phyloP scores from a whole-genome alignment of 2,888 invertebrate species.

The Diabrotica balteata region DNA sequence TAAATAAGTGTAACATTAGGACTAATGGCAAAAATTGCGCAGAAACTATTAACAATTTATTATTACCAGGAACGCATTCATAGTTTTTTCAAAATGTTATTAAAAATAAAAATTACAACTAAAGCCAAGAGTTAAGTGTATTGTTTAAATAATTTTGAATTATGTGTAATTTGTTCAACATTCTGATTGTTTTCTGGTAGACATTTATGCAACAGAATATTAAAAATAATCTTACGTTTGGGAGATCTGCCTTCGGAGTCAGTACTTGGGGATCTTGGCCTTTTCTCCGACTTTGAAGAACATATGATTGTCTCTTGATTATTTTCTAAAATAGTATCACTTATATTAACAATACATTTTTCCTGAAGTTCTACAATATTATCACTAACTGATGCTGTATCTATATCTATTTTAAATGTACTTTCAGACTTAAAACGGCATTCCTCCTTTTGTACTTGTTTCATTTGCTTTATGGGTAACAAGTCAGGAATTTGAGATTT shows the following conservation, averaged over 20 bases:
- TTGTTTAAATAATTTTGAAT: too few species aligned
- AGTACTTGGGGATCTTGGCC: slow-evolving; percentile 51
- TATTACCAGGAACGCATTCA: too few species aligned
- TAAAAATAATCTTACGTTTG: slow-evolving; percentile 51
- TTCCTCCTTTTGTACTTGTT: slow-evolving; percentile 46
- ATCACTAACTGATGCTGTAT: slow-evolving; percentile 40
- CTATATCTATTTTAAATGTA: slow-evolving; percentile 33
- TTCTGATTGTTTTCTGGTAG: too few species aligned
- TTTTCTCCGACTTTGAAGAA: slow-evolving; percentile 52
- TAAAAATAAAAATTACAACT: too few species aligned
- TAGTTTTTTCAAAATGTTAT: too few species aligned
- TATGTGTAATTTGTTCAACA: too few species aligned
- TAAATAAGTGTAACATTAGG: too few species aligned
- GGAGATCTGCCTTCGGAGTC: slow-evolving; percentile 49
- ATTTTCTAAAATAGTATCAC: slow-evolving; percentile 56
- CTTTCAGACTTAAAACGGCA: slow-evolving; percentile 44
- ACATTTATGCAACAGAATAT: slow-evolving; percentile 8
- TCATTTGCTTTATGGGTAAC: slow-evolving; percentile 55
- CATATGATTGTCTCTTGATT: slow-evolving; percentile 59
- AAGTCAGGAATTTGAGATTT: slow-evolving; percentile 57
- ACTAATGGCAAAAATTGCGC: too few species aligned
- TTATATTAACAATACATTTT: slow-evolving; percentile 57
- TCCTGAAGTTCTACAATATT: slow-evolving; percentile 49
- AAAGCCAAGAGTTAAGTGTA: too few species aligned
- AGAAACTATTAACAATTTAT: too few species aligned